Evolutionary conservation across 2,113 vertebrate genomes (phyloP).

Genomic region (Pelusios castaneus): DNA sequence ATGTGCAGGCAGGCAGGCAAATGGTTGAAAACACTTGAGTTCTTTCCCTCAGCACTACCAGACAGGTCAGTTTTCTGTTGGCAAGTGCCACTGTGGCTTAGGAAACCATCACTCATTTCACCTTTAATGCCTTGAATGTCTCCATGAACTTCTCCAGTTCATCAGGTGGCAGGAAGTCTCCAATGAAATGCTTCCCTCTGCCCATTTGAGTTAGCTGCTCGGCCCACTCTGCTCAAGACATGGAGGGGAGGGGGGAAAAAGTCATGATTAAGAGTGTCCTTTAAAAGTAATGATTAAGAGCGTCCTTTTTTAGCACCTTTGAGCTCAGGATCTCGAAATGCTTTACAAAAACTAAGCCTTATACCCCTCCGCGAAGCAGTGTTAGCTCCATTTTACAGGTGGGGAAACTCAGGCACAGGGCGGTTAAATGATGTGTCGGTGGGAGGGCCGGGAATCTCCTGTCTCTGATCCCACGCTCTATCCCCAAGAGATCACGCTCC

Average conservation of each 20-base stretch:
- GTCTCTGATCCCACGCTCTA: neutral
- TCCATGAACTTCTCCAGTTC: conserved; percentile 99
- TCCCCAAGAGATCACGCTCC: rapidly evolving
- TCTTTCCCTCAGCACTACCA: neutral
- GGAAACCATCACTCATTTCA: conserved; percentile 44
- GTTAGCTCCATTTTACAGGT: neutral
- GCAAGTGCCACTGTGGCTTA: neutral
- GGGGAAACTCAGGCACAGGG: neutral
- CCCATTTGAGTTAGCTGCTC: conserved; percentile 98
- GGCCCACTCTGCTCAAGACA: conserved; percentile 88
- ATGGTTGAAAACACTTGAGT: neutral
- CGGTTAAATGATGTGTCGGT: neutral
- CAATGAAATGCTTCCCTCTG: conserved; percentile 97
- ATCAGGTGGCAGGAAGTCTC: conserved; percentile 94
- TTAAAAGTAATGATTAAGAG: neutral
- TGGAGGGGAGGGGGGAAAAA: neutral
- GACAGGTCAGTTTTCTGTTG: neutral
- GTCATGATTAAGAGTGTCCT: neutral
- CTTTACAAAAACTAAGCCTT: neutral
- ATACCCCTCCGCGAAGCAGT: too few relatives aligned
- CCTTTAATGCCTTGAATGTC: conserved; percentile 97
- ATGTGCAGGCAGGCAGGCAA: neutral
- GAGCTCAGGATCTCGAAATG: rapidly evolving
- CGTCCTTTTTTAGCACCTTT: neutral
- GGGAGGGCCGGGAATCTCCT: neutral